A percentile compares a stretch with the other conserved stretches of the same genome.
Conservation (phyloP, 2,888 invertebrate genomes). For the Augiades crinisus region DNA sequence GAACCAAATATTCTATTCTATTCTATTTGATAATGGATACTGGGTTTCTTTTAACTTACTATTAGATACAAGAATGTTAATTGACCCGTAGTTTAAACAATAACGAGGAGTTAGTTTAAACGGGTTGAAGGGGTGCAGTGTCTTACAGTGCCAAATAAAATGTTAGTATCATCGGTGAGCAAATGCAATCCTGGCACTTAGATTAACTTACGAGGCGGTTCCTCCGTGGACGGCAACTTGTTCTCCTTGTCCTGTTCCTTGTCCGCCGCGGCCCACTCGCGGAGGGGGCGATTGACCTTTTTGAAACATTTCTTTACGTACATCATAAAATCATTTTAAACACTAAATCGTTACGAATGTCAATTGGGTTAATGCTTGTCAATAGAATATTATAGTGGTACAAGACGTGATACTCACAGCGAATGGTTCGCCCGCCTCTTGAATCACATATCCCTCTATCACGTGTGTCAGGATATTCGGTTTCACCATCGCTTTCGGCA, state of each 20-base stretch:
- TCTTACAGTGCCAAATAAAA: no score
- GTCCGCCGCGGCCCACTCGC: constrained; percentile 61
- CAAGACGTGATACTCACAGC: constrained; percentile 82
- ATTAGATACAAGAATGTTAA: no score
- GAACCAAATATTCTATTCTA: no score
- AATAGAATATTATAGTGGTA: neutral
- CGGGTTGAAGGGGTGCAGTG: no score
- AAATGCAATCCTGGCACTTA: no score
- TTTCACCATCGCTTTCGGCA: constrained; percentile 96
- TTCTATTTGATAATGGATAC: no score
- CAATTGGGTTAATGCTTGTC: neutral
- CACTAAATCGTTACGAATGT: constrained; percentile 6
- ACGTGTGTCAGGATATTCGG: constrained; percentile 97
- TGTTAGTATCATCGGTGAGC: no score
- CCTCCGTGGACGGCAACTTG: constrained; percentile 77
- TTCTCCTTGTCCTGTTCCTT: constrained; percentile 78
- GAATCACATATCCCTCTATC: constrained; percentile 98
- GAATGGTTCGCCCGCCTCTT: constrained; percentile 95
- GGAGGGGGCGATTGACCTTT: constrained; percentile 74
- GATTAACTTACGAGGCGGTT: constrained; percentile 87
- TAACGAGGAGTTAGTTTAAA: no score
- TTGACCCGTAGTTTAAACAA: no score
- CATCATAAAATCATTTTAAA: constrained; percentile 23
- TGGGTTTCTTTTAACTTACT: no score
- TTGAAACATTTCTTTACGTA: constrained; percentile 44